Evolutionary conservation across 2,113 vertebrate genomes (phyloP).

Genomic region (Cairina moschata): DNA sequence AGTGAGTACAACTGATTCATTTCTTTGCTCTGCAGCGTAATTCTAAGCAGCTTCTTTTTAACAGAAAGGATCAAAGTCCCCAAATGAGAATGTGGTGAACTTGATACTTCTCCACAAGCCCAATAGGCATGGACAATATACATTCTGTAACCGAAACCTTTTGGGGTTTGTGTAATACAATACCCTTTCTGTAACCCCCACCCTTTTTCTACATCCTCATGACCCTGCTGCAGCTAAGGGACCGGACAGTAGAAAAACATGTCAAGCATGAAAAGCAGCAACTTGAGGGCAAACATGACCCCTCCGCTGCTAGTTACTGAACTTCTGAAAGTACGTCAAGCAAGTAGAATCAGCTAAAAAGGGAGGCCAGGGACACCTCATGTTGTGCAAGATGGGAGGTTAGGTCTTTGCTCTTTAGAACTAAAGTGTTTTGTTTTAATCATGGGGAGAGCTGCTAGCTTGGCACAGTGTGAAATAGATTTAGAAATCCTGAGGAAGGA

Average conservation of each 20-base stretch:
- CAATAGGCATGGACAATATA: constrained; percentile 72
- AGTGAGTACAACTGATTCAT: constrained; percentile 63
- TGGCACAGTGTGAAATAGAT: constrained; percentile 54
- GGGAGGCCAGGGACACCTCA: constrained; percentile 62
- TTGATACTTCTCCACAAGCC: constrained; percentile 68
- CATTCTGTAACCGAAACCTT: constrained; percentile 70
- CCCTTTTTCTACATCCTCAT: constrained; percentile 43
- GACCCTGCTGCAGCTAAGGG: constrained; percentile 60
- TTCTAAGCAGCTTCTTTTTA: constrained; percentile 66
- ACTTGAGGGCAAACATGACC: constrained; percentile 67
- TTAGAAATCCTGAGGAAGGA: constrained; percentile 64
- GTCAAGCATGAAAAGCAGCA: constrained; percentile 73
- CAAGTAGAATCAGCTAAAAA: constrained; percentile 67
- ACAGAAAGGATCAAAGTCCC: constrained; percentile 72
- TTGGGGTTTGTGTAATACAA: constrained; percentile 71
- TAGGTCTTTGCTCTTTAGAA: constrained; percentile 64
- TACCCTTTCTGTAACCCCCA: constrained; percentile 60
- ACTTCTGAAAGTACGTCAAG: constrained; percentile 68
- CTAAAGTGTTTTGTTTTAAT: constrained; percentile 84
- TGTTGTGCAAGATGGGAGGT: constrained; percentile 63
- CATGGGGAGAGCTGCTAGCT: constrained; percentile 78
- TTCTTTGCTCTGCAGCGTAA: constrained; percentile 62
- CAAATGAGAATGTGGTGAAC: constrained; percentile 66
- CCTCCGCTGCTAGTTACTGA: constrained; percentile 62
- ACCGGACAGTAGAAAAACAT: constrained; percentile 73